Evolutionary conservation across 2,888 invertebrate species (phyloP).

Genomic region (Tupiocoris notatus): DNA sequence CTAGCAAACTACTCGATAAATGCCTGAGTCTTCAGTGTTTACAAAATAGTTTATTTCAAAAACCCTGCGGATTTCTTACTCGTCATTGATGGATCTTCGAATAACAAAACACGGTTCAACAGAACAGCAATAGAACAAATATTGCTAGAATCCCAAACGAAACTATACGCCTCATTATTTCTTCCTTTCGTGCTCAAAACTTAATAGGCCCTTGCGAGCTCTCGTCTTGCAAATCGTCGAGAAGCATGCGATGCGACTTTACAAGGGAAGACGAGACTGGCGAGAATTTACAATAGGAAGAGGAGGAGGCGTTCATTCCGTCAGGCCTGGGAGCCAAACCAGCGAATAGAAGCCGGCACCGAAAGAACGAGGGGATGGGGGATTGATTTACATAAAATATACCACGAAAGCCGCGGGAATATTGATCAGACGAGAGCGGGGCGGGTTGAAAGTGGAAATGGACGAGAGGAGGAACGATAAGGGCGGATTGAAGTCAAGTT

Average conservation of each 20-base stretch:
- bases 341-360: background rate
- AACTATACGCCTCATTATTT: background rate
- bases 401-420: slow-evolving; percentile 36
- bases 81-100: too few species aligned
- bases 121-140: background rate
- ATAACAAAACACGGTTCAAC: background rate
- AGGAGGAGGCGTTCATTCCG: background rate
- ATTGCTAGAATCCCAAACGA: background rate
- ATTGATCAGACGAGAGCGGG: slow-evolving; percentile 32
- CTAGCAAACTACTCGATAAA: too few species aligned
- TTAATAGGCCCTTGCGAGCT: background rate
- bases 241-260: background rate
- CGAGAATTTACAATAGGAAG: background rate
- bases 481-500: slow-evolving; percentile 13
- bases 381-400: slow-evolving; percentile 42
- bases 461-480: slow-evolving; percentile 13
- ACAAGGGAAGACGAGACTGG: background rate
- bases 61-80: too few species aligned
- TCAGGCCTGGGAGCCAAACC: background rate
- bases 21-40: too few species aligned
- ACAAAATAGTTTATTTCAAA: too few species aligned
- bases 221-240: background rate
- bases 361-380: slow-evolving; percentile 8
- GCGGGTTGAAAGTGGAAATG: slow-evolving; percentile 11
- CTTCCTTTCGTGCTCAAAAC: background rate